These are phyloP conservation scores for Fulmarus glacialis DNA, from an alignment of 2,113 vertebrate genomes.

Conservation along the genomic window DNA sequence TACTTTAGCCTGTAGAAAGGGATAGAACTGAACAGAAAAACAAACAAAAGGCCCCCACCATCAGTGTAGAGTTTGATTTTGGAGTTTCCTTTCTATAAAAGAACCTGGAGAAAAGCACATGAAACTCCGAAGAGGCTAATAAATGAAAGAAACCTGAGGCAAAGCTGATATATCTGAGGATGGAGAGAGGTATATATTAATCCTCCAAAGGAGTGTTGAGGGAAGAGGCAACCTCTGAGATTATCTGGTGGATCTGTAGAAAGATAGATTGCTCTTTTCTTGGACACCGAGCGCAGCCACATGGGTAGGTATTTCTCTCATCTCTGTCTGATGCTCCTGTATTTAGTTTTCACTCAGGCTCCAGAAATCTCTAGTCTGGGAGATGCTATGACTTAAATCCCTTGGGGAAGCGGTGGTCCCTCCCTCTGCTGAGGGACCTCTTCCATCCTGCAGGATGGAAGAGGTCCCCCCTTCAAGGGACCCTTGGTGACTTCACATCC, in stretches of 20 bases:
- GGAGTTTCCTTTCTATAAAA: background rate
- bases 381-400: background rate
- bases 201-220: background rate
- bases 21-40: background rate
- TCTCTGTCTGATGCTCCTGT: background rate
- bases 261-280: background rate
- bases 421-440: background rate
- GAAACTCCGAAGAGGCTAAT: background rate
- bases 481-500: background rate
- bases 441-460: background rate
- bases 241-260: background rate
- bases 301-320: background rate
- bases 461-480: background rate
- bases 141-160: background rate
- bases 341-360: background rate
- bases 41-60: accelerated
- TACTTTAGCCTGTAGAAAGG: background rate
- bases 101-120: background rate
- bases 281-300: background rate
- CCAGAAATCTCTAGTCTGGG: background rate
- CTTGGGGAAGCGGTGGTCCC: background rate
- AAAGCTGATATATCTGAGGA: background rate
- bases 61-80: background rate
- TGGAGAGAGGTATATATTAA: background rate
- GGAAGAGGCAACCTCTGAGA: background rate